Base-by-base conservation (phyloP, 1,140 invertebrate species). In the Mactra quadrangularis region DNA sequence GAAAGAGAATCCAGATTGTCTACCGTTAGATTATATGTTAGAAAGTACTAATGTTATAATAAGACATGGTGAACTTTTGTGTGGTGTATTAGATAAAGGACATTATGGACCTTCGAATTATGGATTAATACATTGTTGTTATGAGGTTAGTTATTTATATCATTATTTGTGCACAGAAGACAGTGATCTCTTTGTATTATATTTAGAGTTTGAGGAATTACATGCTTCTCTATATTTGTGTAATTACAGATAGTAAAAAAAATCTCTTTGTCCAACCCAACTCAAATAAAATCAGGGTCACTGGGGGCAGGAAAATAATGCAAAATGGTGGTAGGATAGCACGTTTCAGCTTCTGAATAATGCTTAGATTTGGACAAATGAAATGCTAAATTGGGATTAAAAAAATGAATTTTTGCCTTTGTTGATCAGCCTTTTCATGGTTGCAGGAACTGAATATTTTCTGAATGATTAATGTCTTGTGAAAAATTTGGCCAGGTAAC, bases 81-180 rank as follows among this genome's bases (percentile, higher is more conserved):
- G 94, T 87, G 99, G 99, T 4, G 96, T 99, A n/a, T 93, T 99
- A 47, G 99, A 99, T 93, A 99, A 99, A 93, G 96, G 96, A 38
- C 98, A 99, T 90, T 98, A 97, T 93, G 99, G 99, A 25, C 96
- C 98, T 0, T 98, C 98, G 0, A 95, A 96, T 3, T 99, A 97
- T 93, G 97, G 98, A 87, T 94, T 99, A 15, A 95, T 99, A 22
- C 98, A 99, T 91, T 96, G 96, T 85, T 96, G 98, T 92, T 98
- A 96, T 93, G 98, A 99, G 93, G 95, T 95, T 83, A 76, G 25
- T 77, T 25, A 35, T 17, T 17, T 6, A 31, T 59, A n/a, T 55
- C 3, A 64, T 15, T 27, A 38, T 60, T 33, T 52, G n/a, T n/a
- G n/a, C 41, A 7, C 41, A 9, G 7, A 47, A 47, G 7, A 19